Base-by-base conservation (phyloP, 2,113 vertebrate genomes). In the Cyrtonyx montezumae region DNA sequence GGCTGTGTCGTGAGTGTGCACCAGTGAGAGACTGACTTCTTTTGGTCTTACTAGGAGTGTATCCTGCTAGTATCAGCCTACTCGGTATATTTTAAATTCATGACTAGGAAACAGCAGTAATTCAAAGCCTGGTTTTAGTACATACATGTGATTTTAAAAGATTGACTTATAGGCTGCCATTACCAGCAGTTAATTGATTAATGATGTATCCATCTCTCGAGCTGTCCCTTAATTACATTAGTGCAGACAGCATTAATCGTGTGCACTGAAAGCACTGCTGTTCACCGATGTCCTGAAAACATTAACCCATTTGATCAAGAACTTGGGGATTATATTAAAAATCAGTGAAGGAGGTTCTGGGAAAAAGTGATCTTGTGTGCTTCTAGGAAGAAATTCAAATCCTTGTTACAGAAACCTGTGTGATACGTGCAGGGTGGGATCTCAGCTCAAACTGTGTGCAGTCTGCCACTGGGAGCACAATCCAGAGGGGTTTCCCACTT, bases 151-250 rank as follows among this genome's bases (percentile, higher is more conserved):
- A 79, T 90, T 91, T 90, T 94, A 61, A 68, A 76, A 55, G 79
- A 84, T 66, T 70, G 40, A 25, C 81, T 93, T 37, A 3, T 26
- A 81, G 79, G 76, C 66, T 93, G 90, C 87, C 91, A 84, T 94
- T 95, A 94, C 77, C 87, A 95, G 94, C 96, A 90, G 91, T 88
- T 93, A 95, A 83, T 91, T 92, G 89, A 96, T 94, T 95, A 93
- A 91, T 79, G 94, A 89, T 83, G 82, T 40, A 83, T 85, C 83
- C 89, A 78, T 91, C 89, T 96, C 82, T 75, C 11, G 14, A 93
- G 87, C 85, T 91, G 49, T 32, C 62, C 79, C 85, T 83, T 94
- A 94, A 91, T 93, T 90, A 68, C 81, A 85, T 80, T 95, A 90
- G 91, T 86, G 45, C 76, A 94, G 88, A 67, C 73, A 58, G 85